Percentiles rank a stretch among this genome's conserved stretches.
phyloP scores from a whole-genome alignment of 2,888 invertebrate genomes.

The Erebia palarica region DNA sequence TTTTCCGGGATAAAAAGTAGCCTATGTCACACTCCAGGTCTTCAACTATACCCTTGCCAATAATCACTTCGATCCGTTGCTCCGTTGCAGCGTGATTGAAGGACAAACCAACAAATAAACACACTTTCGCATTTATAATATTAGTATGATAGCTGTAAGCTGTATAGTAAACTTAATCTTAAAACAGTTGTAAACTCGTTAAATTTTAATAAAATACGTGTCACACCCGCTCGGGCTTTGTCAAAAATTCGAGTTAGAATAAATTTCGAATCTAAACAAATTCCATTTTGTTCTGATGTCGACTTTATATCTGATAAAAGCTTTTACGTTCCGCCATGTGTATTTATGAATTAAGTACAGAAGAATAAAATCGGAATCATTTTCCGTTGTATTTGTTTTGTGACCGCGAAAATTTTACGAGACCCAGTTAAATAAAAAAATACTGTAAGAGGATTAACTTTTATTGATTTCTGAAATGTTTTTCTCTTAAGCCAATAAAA shows the following conservation, averaged over 20 bases:
- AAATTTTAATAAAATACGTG: slow-evolving; percentile 5
- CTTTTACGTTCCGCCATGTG: slow-evolving; percentile 15
- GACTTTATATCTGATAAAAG: slow-evolving; percentile 20
- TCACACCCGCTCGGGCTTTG: slow-evolving; percentile 2
- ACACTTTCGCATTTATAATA: not conserved
- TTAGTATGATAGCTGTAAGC: not conserved
- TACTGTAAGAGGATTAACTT: not conserved
- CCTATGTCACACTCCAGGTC: no score
- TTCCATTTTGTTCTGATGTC: slow-evolving; percentile 12
- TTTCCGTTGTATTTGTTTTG: not conserved
- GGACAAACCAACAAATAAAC: no score
- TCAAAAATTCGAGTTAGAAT: slow-evolving; percentile 9
- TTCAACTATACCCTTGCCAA: no score
- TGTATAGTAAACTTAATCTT: no score
- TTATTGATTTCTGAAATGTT: not conserved
- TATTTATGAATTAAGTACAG: slow-evolving; percentile 1
- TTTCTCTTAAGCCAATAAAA: no score
- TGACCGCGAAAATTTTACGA: not conserved
- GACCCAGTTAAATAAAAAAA: not conserved
- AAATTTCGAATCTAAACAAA: slow-evolving; percentile 15
- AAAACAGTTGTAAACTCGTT: not conserved
- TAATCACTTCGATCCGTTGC: no score
- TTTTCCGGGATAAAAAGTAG: no score
- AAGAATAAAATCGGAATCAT: slow-evolving; percentile 1
- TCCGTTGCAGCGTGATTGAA: no score